phyloP scores from a whole-genome alignment of 2,797 vertebrate genomes.

The Silurus aristotelis region DNA sequence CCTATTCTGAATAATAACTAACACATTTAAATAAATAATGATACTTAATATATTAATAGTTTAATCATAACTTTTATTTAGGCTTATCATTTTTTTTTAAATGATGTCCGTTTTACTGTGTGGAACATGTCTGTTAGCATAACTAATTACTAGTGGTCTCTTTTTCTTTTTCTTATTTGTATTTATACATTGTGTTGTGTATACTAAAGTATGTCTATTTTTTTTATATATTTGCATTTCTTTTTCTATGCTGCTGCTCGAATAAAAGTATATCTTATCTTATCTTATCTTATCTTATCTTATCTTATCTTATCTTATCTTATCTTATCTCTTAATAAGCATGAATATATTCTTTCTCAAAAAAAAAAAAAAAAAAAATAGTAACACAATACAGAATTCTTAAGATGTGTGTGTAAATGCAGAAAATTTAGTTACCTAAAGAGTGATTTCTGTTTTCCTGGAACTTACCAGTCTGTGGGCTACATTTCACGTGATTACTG shows the following conservation, averaged over 20 bases:
- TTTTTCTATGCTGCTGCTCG: no score
- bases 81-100: not conserved
- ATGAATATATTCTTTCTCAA: not conserved
- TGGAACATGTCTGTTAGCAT: not conserved
- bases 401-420: not conserved
- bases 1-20: not conserved
- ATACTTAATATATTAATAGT: not conserved
- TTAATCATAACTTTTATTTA: not conserved
- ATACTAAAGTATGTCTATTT: no score
- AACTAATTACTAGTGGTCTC: no score
- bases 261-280: no score
- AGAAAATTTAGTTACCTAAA: not conserved
- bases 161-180: no score
- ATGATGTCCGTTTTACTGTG: not conserved
- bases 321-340: no score
- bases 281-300: no score
- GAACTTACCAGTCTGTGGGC: not conserved
- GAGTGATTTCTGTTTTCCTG: not conserved
- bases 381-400: not conserved
- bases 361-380: not conserved
- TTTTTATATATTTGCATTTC: no score
- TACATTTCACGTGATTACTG: constrained; percentile 51
- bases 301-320: no score
- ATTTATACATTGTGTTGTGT: no score
- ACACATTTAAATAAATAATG: not conserved